Evolutionary conservation across 1,140 invertebrate genomes (phyloP).

Genomic region (Camponotus vicinus): DNA sequence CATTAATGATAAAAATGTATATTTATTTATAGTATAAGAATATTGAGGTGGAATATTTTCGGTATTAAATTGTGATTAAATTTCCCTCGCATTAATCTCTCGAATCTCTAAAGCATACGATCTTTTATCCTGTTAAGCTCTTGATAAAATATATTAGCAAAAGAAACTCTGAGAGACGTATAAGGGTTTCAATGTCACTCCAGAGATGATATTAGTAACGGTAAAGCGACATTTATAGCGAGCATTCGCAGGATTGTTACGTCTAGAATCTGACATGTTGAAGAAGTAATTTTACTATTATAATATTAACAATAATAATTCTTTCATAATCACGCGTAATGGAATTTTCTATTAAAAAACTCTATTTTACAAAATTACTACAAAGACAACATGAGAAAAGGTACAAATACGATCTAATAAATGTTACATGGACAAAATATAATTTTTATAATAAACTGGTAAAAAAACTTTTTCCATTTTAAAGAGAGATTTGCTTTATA

Average conservation of each 20-base stretch:
- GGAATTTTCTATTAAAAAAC: not conserved
- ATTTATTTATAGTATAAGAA: not conserved
- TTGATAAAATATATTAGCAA: not conserved
- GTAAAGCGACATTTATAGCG: not conserved
- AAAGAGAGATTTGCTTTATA: not conserved
- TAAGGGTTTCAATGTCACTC: not conserved
- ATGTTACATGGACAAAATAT: not conserved
- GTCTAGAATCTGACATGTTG: constrained; percentile 8
- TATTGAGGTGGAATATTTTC: not conserved
- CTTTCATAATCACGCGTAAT: not conserved
- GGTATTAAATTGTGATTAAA: not conserved
- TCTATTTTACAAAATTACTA: not conserved
- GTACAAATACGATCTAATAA: not conserved
- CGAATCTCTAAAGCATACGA: no score
- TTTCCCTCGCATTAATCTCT: not conserved
- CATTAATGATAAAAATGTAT: not conserved
- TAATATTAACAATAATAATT: not conserved
- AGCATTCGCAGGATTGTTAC: not conserved
- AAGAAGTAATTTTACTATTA: not conserved
- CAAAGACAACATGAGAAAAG: not conserved
- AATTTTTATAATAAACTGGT: not conserved
- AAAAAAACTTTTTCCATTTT: not conserved
- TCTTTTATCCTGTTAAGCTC: not conserved
- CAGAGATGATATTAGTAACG: not conserved
- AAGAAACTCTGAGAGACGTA: not conserved